Evolutionary conservation across 1,140 invertebrate species (phyloP), one percentile per base, ranked within the genome.

Genomic region (Epicauta chinensis): DNA sequence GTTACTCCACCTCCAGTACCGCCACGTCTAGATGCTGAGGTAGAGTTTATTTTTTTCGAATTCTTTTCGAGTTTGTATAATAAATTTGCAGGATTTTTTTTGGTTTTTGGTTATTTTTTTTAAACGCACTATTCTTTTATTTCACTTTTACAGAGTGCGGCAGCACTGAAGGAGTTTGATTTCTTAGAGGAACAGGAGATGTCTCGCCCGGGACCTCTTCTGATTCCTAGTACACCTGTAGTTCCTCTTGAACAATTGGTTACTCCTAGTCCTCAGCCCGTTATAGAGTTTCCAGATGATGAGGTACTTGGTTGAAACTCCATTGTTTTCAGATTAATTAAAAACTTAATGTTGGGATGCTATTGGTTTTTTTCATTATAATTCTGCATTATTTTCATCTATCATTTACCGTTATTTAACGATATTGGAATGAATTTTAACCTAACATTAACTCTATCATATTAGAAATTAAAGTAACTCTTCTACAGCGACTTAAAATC

Each of bases 91-190:
- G 23, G 11, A 36, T 30, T 47, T 23, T 16, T 16, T 30, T n/a
- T 13, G 32, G 46, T 23, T 49, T 29, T 23, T 23, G 23, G 23
- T 23, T 39, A 46, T 40, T 23, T 48, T 31, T 39, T 16, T 29
- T 34, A 54, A 31, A 37, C 14, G 16, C 48, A 51, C 35, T 56
- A 30, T 47, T 34, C 30, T 12, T 7, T 3, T 34, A n/a, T 34
- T 34, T 1, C 32, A 70, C 46, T 17, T 45, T 77, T 79, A 72
- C 77, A 88, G 80, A 80, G 88, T 67, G 84, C 90, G 78, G 88
- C 86, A 66, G 88, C 86, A 68, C 77, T 89, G 73, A 80, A 82
- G 67, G 84, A 89, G 73, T 93, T 93, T 79, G 89, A 92, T 76
- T 91, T 92, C 75, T 81, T 93, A 71, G 83, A 82, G 68, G 83